A percentile compares a stretch with the other conserved stretches of the same genome.
phyloP scores from a whole-genome alignment of 2,888 invertebrate species.

The Argyresthia goedartella region DNA sequence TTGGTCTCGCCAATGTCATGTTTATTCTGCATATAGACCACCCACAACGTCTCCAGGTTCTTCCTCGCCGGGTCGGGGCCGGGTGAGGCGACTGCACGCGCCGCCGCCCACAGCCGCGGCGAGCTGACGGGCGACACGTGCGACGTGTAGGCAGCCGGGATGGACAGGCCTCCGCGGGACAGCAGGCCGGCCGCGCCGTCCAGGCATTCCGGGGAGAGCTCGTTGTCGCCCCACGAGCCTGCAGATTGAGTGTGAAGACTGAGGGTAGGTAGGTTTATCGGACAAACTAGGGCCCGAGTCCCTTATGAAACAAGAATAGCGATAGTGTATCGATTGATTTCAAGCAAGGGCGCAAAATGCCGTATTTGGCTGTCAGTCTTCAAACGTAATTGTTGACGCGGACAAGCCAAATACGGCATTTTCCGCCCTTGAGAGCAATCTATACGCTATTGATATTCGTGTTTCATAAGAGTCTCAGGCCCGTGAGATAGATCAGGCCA shows the following conservation, averaged over 20 bases:
- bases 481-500: too few species aligned
- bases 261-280: neutral
- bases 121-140: slow-evolving; percentile 95
- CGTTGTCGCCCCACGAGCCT: slow-evolving; percentile 98
- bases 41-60: slow-evolving; percentile 88
- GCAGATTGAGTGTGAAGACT: neutral
- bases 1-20: slow-evolving; percentile 80
- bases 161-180: slow-evolving; percentile 89
- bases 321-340: too few species aligned
- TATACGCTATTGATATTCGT: too few species aligned
- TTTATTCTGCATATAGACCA: slow-evolving; percentile 91
- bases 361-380: too few species aligned
- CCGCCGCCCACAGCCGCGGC: slow-evolving; percentile 86
- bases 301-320: too few species aligned
- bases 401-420: too few species aligned
- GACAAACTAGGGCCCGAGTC: too few species aligned
- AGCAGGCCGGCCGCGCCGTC: slow-evolving; percentile 93
- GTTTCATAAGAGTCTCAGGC: too few species aligned
- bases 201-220: slow-evolving; percentile 97
- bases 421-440: too few species aligned
- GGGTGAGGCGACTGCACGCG: slow-evolving; percentile 41
- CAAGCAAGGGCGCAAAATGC: too few species aligned
- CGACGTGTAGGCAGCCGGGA: slow-evolving; percentile 89
- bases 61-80: slow-evolving; percentile 28
- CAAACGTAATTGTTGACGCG: too few species aligned